phyloP scores from a whole-genome alignment of 2,888 invertebrate species.

The Exephanes ischioxanthus region DNA sequence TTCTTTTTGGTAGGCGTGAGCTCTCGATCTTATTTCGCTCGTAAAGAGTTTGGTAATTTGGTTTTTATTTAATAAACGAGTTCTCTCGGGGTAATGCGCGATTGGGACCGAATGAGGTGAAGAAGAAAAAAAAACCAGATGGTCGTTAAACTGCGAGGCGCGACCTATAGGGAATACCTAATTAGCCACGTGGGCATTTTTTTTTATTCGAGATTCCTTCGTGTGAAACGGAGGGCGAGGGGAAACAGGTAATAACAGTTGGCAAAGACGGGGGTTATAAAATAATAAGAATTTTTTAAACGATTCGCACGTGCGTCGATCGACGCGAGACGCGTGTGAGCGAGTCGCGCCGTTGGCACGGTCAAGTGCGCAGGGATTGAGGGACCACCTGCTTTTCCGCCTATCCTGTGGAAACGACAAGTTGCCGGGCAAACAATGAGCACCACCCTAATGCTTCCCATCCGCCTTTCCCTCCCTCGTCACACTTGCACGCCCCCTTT shows the following conservation, averaged over 20 bases:
- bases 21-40: not conserved
- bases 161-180: slow-evolving; percentile 29
- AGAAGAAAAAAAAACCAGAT: slow-evolving; percentile 25
- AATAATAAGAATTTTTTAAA: slow-evolving; percentile 18
- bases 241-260: slow-evolving; percentile 12
- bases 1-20: not conserved
- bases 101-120: not conserved
- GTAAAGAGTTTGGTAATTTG: slow-evolving; percentile 3
- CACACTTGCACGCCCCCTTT: slow-evolving; percentile 18
- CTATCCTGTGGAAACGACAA: slow-evolving; percentile 40
- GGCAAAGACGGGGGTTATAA: not conserved
- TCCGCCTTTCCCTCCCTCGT: slow-evolving; percentile 40
- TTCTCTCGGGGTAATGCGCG: not conserved
- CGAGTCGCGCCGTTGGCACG: not conserved
- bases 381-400: slow-evolving; percentile 63
- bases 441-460: slow-evolving; percentile 27
- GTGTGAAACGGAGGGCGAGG: not conserved
- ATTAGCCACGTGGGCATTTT: slow-evolving; percentile 34
- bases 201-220: slow-evolving; percentile 6
- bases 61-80: slow-evolving; percentile 17
- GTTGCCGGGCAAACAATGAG: slow-evolving; percentile 62
- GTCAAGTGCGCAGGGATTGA: slow-evolving; percentile 51
- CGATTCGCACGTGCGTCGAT: slow-evolving; percentile 49
- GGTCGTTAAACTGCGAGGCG: not conserved
- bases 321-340: not conserved